A percentile compares a stretch with the other conserved stretches of the same genome.
Evolutionary conservation across 2,797 vertebrate genomes (phyloP).

Genomic region (Salarias fasciatus): DNA sequence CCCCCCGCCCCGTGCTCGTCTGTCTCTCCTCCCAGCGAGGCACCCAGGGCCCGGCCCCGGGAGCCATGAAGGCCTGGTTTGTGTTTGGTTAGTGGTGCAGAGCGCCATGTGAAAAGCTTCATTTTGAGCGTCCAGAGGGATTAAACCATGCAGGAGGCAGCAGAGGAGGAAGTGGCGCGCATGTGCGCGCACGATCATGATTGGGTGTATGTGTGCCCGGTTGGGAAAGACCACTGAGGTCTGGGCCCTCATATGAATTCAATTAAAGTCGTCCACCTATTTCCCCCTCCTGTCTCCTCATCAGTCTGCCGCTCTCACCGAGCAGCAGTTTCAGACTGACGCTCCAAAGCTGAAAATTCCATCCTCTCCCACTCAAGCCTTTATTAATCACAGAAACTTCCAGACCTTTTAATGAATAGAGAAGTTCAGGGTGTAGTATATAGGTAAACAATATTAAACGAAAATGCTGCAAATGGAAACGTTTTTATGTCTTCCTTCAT

Average conservation of each 20-base stretch:
- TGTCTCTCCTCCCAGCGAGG: constrained; percentile 39
- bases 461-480: background rate
- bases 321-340: constrained; percentile 31
- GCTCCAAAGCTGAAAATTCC: constrained; percentile 27
- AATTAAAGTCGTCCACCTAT: constrained; percentile 70
- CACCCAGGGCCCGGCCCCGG: constrained; percentile 34
- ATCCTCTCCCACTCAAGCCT: constrained; percentile 23
- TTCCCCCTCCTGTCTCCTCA: constrained; percentile 3
- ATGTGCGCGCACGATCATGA: constrained; percentile 26
- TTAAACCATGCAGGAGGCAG: constrained; percentile 61
- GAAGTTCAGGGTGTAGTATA: background rate
- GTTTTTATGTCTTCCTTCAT: constrained; percentile 8
- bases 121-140: constrained; percentile 67
- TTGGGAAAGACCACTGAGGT: constrained; percentile 33
- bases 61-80: constrained; percentile 67
- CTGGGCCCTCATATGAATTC: constrained; percentile 71
- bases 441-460: too few relatives aligned
- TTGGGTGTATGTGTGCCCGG: constrained; percentile 39
- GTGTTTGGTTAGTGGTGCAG: constrained; percentile 75
- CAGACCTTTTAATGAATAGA: constrained; percentile 53
- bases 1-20: constrained; percentile 1
- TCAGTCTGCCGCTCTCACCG: constrained; percentile 30
- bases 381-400: constrained; percentile 51
- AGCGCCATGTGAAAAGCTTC: constrained; percentile 73
- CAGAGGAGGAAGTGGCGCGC: constrained; percentile 19